A percentile compares a stretch with the other conserved stretches of the same genome.
Conservation (phyloP, 2,113 vertebrate genomes). For the Plotosus lineatus region DNA sequence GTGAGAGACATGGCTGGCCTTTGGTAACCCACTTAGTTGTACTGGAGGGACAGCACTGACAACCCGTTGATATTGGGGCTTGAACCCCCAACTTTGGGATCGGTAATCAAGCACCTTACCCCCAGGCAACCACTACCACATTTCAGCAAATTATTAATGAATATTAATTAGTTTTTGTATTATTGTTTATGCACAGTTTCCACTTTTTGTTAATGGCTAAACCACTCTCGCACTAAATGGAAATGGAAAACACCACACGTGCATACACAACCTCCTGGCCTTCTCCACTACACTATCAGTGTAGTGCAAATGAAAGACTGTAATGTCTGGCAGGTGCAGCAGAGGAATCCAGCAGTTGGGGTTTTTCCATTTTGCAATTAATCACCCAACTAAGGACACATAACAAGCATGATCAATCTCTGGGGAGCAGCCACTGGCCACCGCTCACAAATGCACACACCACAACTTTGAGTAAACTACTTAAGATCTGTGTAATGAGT, state of each 20-base stretch:
- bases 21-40: no score
- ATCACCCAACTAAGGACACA: constrained; percentile 27
- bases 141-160: no score
- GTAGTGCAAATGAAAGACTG: constrained; percentile 19
- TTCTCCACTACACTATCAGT: neutral
- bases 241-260: neutral
- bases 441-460: constrained; percentile 7
- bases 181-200: neutral
- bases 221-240: neutral
- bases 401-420: constrained; percentile 8
- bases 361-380: constrained; percentile 16
- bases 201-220: no score
- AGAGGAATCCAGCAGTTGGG: neutral
- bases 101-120: no score
- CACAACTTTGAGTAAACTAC: constrained; percentile 43
- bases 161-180: neutral
- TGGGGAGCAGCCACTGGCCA: constrained; percentile 12
- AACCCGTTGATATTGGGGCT: no score
- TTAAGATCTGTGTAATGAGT: constrained; percentile 47
- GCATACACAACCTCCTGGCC: neutral
- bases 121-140: no score
- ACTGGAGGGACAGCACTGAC: no score
- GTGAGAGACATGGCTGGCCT: no score
- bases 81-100: no score
- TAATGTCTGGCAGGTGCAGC: constrained; percentile 35